Conservation (phyloP, 2,888 invertebrate species). For the Orthosia gothica region DNA sequence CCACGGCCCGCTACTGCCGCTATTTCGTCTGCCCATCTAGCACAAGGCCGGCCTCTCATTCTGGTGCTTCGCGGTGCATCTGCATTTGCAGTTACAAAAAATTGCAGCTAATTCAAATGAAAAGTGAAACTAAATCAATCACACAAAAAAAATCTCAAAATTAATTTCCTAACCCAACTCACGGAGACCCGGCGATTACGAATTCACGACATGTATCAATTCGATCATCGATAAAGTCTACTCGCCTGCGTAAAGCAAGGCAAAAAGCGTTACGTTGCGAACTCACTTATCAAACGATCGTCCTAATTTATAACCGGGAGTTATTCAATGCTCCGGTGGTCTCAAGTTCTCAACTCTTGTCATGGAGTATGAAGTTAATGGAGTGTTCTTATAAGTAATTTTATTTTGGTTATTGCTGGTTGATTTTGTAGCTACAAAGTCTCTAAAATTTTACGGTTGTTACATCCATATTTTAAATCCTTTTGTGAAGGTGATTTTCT, state of each 20-base stretch:
- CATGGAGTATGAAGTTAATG: constrained; percentile 12
- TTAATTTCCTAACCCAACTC: constrained; percentile 55
- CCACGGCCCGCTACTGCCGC: too few relatives aligned
- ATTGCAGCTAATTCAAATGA: background rate
- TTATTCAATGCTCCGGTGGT: constrained; percentile 88
- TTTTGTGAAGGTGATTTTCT: too few relatives aligned
- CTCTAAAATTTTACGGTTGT: background rate
- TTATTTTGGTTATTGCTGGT: background rate
- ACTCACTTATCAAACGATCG: constrained; percentile 88
- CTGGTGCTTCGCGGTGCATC: too few relatives aligned
- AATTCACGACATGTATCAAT: constrained; percentile 87
- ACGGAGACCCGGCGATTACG: constrained; percentile 73
- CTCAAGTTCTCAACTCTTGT: constrained; percentile 71
- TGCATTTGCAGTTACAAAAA: background rate
- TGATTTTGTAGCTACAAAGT: background rate
- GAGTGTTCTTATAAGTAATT: constrained; percentile 1
- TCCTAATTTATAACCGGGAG: constrained; percentile 89
- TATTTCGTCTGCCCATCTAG: too few relatives aligned
- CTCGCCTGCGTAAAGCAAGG: constrained; percentile 85
- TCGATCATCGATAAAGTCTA: constrained; percentile 88
- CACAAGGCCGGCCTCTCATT: too few relatives aligned
- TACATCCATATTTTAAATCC: too few relatives aligned
- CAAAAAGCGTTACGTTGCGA: constrained; percentile 84
- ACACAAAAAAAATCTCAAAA: constrained; percentile 25
- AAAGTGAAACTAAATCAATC: constrained; percentile 23